Conservation (phyloP, 2,113 vertebrate genomes). For the Zootoca vivipara region DNA sequence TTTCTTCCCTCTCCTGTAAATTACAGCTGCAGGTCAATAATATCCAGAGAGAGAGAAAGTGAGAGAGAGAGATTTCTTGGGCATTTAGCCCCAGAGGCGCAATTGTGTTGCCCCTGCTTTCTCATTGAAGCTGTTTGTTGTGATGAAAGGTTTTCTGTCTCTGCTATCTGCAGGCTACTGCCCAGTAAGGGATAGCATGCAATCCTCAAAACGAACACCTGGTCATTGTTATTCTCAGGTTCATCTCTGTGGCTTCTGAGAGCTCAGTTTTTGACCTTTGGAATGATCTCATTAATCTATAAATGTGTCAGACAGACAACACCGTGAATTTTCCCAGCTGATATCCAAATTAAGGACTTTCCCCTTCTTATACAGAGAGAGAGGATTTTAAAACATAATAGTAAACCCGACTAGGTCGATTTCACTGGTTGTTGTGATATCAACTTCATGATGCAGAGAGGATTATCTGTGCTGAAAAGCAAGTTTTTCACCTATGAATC, state of each 20-base stretch:
- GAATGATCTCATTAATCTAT: slow-evolving; percentile 60
- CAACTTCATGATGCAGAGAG: not conserved
- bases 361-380: slow-evolving; percentile 57
- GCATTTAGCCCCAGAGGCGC: not conserved
- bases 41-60: too few relatives aligned
- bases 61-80: too few relatives aligned
- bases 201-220: slow-evolving; percentile 48
- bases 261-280: slow-evolving; percentile 59
- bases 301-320: slow-evolving; percentile 30
- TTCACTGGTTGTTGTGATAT: not conserved
- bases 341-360: slow-evolving; percentile 54
- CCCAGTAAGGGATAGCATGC: slow-evolving; percentile 47
- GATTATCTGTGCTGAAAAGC: not conserved
- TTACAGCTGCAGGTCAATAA: not conserved
- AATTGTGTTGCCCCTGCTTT: slow-evolving; percentile 46
- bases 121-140: slow-evolving; percentile 29
- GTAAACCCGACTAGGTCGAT: slow-evolving; percentile 25
- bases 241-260: slow-evolving; percentile 34
- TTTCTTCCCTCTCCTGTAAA: not conserved
- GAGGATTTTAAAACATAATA: slow-evolving; percentile 40
- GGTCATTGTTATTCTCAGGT: slow-evolving; percentile 54
- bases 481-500: not conserved
- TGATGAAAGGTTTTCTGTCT: slow-evolving; percentile 47
- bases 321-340: slow-evolving; percentile 39
- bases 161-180: slow-evolving; percentile 48